Evolutionary conservation across 2,888 invertebrate species (phyloP).

Genomic region (Silvanus unidentatus): DNA sequence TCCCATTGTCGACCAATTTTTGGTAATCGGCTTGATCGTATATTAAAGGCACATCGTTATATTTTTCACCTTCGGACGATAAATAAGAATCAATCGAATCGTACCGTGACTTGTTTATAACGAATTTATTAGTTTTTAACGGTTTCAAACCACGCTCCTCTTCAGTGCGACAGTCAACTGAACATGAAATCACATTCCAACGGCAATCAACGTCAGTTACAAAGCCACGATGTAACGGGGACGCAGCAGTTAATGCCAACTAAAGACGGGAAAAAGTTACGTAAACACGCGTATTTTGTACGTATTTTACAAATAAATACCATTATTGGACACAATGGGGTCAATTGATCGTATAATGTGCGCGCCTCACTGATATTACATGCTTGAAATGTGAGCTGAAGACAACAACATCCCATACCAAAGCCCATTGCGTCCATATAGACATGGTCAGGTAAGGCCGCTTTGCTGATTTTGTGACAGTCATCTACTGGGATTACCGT

Average conservation of each 20-base stretch:
- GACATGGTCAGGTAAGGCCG: constrained; percentile 82
- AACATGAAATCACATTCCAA: constrained; percentile 94
- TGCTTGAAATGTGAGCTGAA: constrained; percentile 94
- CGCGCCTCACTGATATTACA: constrained; percentile 95
- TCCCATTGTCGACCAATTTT: constrained; percentile 77
- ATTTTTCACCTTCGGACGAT: constrained; percentile 81
- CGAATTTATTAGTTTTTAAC: constrained; percentile 68
- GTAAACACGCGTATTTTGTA: too few relatives aligned
- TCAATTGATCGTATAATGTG: constrained; percentile 93
- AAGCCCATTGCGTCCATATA: constrained; percentile 99
- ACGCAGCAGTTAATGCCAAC: constrained; percentile 94
- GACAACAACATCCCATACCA: constrained; percentile 98
- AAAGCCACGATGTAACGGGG: constrained; percentile 89
- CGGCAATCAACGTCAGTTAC: constrained; percentile 95
- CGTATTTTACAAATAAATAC: too few relatives aligned
- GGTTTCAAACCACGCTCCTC: constrained; percentile 83
- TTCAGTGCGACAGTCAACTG: constrained; percentile 90
- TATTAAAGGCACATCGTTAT: constrained; percentile 88
- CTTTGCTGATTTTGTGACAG: constrained; percentile 57
- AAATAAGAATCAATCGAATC: constrained; percentile 97
- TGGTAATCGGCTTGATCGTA: constrained; percentile 80
- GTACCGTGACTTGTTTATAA: constrained; percentile 90
- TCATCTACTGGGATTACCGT: constrained; percentile 83
- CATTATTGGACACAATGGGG: constrained; percentile 95
- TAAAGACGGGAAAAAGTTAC: constrained; percentile 45